Conservation (phyloP, 2,888 invertebrate species). For the Ctena decussata region DNA sequence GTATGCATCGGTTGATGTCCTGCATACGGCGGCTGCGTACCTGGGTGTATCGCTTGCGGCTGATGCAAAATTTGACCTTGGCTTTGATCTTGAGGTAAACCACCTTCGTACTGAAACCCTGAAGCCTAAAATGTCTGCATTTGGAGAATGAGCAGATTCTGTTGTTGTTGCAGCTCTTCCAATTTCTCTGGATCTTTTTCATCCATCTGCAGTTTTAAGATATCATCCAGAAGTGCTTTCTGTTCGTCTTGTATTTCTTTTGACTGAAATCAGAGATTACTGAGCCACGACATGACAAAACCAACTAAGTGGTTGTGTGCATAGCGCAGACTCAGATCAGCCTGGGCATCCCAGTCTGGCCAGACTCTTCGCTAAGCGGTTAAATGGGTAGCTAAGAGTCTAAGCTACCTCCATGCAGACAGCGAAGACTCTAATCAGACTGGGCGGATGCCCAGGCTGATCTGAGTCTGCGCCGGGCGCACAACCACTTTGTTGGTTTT, state of each 20-base stretch:
- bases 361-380: too few species aligned
- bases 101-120: slow-evolving; percentile 24
- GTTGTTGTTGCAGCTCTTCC: slow-evolving; percentile 25
- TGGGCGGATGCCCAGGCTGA: too few species aligned
- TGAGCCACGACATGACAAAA: too few species aligned
- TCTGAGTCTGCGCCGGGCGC: too few species aligned
- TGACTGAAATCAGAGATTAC: too few species aligned
- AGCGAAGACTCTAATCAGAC: too few species aligned
- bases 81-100: slow-evolving; percentile 1
- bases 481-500: too few species aligned
- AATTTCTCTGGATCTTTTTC: slow-evolving; percentile 33
- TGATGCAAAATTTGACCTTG: not conserved
- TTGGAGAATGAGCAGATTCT: slow-evolving; percentile 27
- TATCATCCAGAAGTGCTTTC: slow-evolving; percentile 27
- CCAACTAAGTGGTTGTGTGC: too few species aligned
- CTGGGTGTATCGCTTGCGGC: not conserved
- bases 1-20: not conserved
- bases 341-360: too few species aligned
- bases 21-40: not conserved
- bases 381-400: too few species aligned
- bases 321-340: too few species aligned
- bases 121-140: slow-evolving; percentile 30
- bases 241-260: slow-evolving; percentile 24
- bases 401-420: too few species aligned
- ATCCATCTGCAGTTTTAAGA: slow-evolving; percentile 21